Conservation (phyloP, 2,113 vertebrate species). For the Pardalotus punctatus region DNA sequence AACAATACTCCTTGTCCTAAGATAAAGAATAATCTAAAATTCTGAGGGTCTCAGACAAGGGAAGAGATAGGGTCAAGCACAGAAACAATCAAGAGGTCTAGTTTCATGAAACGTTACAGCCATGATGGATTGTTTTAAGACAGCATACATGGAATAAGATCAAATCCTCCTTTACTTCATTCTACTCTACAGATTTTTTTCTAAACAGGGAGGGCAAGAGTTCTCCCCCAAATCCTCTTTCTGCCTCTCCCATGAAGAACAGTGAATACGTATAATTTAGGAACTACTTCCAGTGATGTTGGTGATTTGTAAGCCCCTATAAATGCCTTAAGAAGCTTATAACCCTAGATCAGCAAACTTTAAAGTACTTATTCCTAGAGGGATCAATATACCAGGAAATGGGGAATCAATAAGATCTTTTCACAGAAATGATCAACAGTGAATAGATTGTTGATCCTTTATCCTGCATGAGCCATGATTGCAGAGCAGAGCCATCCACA, state of each 20-base stretch:
- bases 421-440: neutral
- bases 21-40: neutral
- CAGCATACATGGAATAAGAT: neutral
- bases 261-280: neutral
- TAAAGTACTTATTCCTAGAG: neutral
- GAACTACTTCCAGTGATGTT: neutral
- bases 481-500: neutral
- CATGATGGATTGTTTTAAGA: neutral
- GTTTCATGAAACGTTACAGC: neutral
- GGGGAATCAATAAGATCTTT: neutral
- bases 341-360: neutral
- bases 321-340: neutral
- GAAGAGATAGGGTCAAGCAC: accelerated
- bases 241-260: neutral
- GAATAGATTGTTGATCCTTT: neutral
- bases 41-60: neutral
- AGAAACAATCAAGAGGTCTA: neutral
- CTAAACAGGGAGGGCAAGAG: neutral
- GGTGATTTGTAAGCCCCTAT: neutral
- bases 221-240: neutral
- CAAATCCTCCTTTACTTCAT: neutral
- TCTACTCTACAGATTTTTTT: neutral
- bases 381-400: neutral
- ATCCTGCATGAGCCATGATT: neutral
- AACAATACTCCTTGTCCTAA: neutral